Evolutionary conservation across 2,888 invertebrate species (phyloP).

Genomic region (Prosopocoilus inquinatus): DNA sequence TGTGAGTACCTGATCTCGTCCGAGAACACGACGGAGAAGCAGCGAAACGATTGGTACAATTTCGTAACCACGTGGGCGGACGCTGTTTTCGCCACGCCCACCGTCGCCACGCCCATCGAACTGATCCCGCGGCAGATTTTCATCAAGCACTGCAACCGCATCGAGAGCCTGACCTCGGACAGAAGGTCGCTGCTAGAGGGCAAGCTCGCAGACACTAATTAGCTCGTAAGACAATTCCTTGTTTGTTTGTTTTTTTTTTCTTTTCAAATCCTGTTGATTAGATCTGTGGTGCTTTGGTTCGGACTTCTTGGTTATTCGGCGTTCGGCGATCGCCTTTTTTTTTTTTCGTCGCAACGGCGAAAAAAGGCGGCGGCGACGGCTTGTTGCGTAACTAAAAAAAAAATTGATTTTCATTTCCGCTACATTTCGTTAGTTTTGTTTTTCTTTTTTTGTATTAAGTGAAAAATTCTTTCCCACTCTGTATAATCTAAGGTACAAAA

Average conservation of each 20-base stretch:
- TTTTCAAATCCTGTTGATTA: background rate
- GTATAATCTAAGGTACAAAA: too few relatives aligned
- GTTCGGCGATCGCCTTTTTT: too few relatives aligned
- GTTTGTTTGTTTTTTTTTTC: background rate
- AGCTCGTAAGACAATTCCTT: background rate
- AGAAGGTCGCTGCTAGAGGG: conserved; percentile 40
- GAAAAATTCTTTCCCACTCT: too few relatives aligned
- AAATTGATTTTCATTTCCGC: too few relatives aligned
- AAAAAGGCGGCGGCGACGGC: too few relatives aligned
- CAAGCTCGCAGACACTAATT: conserved; percentile 35
- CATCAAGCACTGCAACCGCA: conserved; percentile 41
- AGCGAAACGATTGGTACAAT: conserved; percentile 52
- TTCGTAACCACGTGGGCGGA: conserved; percentile 57
- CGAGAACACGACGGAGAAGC: conserved; percentile 39
- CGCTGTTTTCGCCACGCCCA: conserved; percentile 38
- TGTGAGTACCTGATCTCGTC: conserved; percentile 51
- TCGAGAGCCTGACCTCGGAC: conserved; percentile 37
- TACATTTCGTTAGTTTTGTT: too few relatives aligned
- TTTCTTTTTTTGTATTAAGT: too few relatives aligned
- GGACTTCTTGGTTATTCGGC: background rate
- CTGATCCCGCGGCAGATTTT: conserved; percentile 42
- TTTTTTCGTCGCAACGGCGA: too few relatives aligned
- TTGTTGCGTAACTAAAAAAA: too few relatives aligned
- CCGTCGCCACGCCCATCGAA: conserved; percentile 43
- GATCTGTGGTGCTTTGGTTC: background rate